Evolutionary conservation across 2,797 vertebrate genomes (phyloP).

Genomic region (Protonibea diacanthus): DNA sequence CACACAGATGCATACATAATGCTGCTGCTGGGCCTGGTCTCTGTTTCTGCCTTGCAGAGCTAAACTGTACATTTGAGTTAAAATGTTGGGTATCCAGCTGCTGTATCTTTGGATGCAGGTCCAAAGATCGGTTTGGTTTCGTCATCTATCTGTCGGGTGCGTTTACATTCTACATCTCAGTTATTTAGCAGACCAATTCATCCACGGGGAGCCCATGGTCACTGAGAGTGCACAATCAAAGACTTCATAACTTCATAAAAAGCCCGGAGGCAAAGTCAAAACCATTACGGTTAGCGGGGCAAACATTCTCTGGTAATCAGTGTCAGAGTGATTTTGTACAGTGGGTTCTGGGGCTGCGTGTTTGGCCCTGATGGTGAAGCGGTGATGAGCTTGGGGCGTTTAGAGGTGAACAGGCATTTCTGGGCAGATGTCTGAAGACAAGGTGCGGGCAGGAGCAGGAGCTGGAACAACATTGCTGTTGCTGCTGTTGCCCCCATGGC

Average conservation of each 20-base stretch:
- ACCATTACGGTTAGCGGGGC: slow-evolving; percentile 67
- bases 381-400: slow-evolving; percentile 60
- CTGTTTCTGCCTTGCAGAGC: slow-evolving; percentile 49
- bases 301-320: slow-evolving; percentile 76
- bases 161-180: slow-evolving; percentile 73
- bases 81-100: slow-evolving; percentile 52
- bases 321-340: slow-evolving; percentile 76
- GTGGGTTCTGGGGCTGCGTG: slow-evolving; percentile 44
- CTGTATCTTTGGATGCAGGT: slow-evolving; percentile 60
- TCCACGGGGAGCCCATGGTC: slow-evolving; percentile 61
- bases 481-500: slow-evolving; percentile 6
- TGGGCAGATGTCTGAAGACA: slow-evolving; percentile 59
- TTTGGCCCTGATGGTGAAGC: slow-evolving; percentile 48
- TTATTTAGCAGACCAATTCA: slow-evolving; percentile 68
- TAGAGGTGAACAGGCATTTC: slow-evolving; percentile 58
- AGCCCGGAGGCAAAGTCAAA: slow-evolving; percentile 68
- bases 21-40: slow-evolving; percentile 55
- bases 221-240: slow-evolving; percentile 72
- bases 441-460: slow-evolving; percentile 50
- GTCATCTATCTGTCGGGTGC: slow-evolving; percentile 68
- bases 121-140: slow-evolving; percentile 61
- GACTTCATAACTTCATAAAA: slow-evolving; percentile 72
- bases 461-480: slow-evolving; percentile 43
- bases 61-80: slow-evolving; percentile 68
- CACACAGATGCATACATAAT: slow-evolving; percentile 37